A percentile compares a stretch with the other conserved stretches of the same genome.
Evolutionary conservation across 2,888 invertebrate genomes (phyloP).

Genomic region (Chaitophorus viminalis): DNA sequence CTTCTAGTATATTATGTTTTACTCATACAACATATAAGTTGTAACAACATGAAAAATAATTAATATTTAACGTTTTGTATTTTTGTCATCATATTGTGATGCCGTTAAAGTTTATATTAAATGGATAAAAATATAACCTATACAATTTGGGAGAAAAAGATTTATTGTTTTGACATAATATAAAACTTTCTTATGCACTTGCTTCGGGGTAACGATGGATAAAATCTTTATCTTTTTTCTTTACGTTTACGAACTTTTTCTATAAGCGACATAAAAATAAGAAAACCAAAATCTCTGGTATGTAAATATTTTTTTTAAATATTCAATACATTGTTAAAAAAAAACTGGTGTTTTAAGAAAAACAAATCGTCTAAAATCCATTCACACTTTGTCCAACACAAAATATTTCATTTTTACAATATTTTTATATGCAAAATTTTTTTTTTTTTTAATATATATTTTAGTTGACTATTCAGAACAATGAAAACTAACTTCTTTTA

Average conservation of each 20-base stretch:
- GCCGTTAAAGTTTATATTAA: not conserved
- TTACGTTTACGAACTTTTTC: constrained; percentile 17
- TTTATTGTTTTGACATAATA: constrained; percentile 20
- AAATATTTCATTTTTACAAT: not conserved
- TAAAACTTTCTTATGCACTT: constrained; percentile 17
- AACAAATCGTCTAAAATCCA: not conserved
- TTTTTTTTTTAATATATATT: not conserved
- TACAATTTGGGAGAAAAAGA: constrained; percentile 4
- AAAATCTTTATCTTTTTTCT: constrained; percentile 33
- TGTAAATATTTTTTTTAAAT: constrained; percentile 7
- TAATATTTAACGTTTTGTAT: too few relatives aligned
- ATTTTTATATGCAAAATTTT: not conserved
- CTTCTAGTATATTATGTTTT: too few relatives aligned
- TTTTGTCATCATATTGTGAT: not conserved
- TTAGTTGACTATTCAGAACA: too few relatives aligned
- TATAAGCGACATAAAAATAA: not conserved
- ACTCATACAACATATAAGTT: not conserved
- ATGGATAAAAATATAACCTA: not conserved
- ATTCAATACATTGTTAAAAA: not conserved
- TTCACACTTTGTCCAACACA: not conserved
- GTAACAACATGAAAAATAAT: not conserved
- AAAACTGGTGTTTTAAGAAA: not conserved
- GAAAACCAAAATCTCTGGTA: not conserved
- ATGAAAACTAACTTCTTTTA: too few relatives aligned
- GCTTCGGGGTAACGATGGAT: not conserved